A percentile compares a stretch with the other conserved stretches of the same genome.
These are phyloP conservation scores for Cosmia pyralina DNA, from an alignment of 2,888 invertebrate species.

Conservation along the genomic window DNA sequence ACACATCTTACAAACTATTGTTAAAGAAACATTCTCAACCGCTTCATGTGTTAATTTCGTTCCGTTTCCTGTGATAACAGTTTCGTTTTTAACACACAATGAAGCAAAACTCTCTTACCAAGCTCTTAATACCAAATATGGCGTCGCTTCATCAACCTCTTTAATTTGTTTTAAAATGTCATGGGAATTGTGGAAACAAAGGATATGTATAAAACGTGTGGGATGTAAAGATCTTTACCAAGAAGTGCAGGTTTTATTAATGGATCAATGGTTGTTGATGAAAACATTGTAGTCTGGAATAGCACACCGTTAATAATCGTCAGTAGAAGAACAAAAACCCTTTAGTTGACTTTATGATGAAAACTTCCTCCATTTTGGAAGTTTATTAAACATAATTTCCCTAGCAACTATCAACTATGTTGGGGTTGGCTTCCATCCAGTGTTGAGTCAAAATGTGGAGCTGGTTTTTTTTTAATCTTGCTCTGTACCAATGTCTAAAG, in stretches of 20 bases:
- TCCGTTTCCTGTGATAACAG: conserved; percentile 34
- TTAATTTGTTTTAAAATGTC: conserved; percentile 55
- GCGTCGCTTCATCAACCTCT: conserved; percentile 33
- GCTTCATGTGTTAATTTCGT: conserved; percentile 52
- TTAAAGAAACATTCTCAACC: conserved; percentile 44
- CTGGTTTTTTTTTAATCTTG: too few species aligned
- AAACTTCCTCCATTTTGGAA: not conserved
- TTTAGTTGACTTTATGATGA: not conserved
- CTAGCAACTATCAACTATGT: not conserved
- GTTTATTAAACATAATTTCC: not conserved
- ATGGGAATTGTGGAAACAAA: conserved; percentile 57
- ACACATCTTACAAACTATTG: conserved; percentile 8
- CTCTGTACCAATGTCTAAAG: not conserved
- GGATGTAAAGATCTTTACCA: conserved; percentile 13
- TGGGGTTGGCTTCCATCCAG: not conserved
- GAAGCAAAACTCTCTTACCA: conserved; percentile 20
- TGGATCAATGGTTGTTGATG: not conserved
- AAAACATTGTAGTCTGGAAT: not conserved
- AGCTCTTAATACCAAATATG: conserved; percentile 32
- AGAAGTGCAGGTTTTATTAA: not conserved
- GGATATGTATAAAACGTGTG: conserved; percentile 40
- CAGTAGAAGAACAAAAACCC: not conserved
- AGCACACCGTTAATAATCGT: not conserved
- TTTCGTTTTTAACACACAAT: conserved; percentile 54
- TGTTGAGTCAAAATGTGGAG: not conserved